Percentiles rank a stretch among this genome's conserved stretches.
Conservation (phyloP, 1,140 invertebrate genomes). For the Drosophila ambigua region DNA sequence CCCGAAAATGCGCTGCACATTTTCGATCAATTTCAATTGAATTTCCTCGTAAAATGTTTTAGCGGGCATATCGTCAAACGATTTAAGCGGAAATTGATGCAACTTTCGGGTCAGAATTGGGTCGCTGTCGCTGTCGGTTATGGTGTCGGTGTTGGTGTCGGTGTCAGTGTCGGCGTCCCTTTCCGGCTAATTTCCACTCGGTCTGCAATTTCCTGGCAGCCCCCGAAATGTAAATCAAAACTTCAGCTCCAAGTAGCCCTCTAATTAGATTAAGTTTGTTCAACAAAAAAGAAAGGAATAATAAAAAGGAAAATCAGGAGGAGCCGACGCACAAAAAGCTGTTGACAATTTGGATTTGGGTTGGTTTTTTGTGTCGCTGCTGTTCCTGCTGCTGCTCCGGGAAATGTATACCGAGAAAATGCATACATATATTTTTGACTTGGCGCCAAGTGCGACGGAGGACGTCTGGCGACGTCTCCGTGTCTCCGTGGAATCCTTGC, state of each 20-base stretch:
- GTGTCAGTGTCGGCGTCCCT: neutral
- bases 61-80: constrained; percentile 29
- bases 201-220: constrained; percentile 15
- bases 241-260: constrained; percentile 57
- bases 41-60: no score
- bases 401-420: constrained; percentile 9
- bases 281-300: constrained; percentile 19
- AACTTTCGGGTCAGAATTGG: constrained; percentile 37
- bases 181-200: constrained; percentile 41
- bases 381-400: neutral
- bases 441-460: constrained; percentile 51
- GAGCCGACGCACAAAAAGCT: constrained; percentile 43
- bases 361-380: constrained; percentile 19
- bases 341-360: constrained; percentile 60
- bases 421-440: constrained; percentile 59
- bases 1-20: constrained; percentile 15
- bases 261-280: constrained; percentile 71
- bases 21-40: constrained; percentile 40
- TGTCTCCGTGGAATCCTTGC: neutral
- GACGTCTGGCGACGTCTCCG: constrained; percentile 21
- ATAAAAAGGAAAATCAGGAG: constrained; percentile 6
- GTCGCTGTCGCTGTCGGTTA: neutral
- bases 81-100: constrained; percentile 69
- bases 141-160: neutral
- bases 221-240: constrained; percentile 74